A percentile compares a stretch with the other conserved stretches of the same genome.
phyloP scores from a whole-genome alignment of 1,140 invertebrate genomes.

The Lepidurus packardi region DNA sequence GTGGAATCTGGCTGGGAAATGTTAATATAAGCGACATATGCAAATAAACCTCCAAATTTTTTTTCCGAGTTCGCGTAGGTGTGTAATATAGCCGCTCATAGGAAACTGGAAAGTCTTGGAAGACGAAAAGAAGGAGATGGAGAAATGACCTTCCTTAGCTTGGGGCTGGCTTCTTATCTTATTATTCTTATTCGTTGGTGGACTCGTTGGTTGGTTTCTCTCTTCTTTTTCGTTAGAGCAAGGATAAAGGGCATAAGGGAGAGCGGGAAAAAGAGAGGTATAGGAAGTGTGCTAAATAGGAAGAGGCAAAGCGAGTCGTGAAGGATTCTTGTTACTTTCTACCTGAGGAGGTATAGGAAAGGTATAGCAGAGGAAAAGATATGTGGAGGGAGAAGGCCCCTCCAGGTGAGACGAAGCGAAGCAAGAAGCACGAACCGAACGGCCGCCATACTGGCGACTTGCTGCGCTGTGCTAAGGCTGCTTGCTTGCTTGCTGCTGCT shows the following conservation, averaged over 20 bases:
- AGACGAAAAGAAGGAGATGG: constrained; percentile 6
- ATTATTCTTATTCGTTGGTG: constrained; percentile 12
- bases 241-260: constrained; percentile 4
- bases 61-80: not conserved
- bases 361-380: not conserved
- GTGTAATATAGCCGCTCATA: not conserved
- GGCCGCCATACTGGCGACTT: constrained; percentile 20
- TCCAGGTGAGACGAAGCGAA: constrained; percentile 20
- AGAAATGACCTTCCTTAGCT: constrained; percentile 6
- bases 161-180: constrained; percentile 10
- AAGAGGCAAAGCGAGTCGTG: not conserved
- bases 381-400: constrained; percentile 8
- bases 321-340: constrained; percentile 6
- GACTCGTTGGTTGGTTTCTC: not conserved
- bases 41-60: not conserved
- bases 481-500: not conserved
- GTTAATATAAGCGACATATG: not conserved
- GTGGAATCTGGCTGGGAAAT: not conserved
- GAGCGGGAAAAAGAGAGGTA: not conserved
- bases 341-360: constrained; percentile 5
- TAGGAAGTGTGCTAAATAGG: not conserved
- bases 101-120: constrained; percentile 8
- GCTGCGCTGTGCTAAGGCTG: constrained; percentile 1
- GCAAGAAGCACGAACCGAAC: constrained; percentile 14
- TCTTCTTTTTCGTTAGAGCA: not conserved